phyloP scores from a whole-genome alignment of 92 coral and sea anemone species.

The Diadumene lineata region DNA sequence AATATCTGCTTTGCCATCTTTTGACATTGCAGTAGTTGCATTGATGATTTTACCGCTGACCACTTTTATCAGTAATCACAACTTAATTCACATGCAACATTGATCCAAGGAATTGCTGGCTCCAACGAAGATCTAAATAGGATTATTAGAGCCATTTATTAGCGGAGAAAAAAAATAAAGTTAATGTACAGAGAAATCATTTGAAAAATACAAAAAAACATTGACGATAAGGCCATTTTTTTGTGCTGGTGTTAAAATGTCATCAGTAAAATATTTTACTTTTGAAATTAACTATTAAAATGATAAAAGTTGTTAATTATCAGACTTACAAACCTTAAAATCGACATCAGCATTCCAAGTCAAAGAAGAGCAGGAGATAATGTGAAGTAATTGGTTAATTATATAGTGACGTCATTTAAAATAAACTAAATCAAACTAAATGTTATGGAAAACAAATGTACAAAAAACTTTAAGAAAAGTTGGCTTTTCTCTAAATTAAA shows the following conservation, averaged over 20 bases:
- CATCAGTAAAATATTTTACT: too few relatives aligned
- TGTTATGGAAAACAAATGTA: too few relatives aligned
- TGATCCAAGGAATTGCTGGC: neutral
- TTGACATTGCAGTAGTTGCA: neutral
- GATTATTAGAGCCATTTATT: neutral
- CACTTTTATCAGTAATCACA: neutral
- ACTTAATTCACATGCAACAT: too few relatives aligned
- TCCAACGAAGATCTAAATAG: too few relatives aligned
- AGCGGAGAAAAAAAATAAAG: too few relatives aligned
- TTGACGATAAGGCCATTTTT: too few relatives aligned
- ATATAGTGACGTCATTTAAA: constrained; percentile 7
- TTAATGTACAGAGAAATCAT: neutral
- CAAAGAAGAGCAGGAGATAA: neutral
- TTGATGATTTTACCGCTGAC: neutral
- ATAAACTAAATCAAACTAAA: too few relatives aligned
- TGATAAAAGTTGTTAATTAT: neutral
- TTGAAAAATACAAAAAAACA: neutral
- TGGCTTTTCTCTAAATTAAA: too few relatives aligned
- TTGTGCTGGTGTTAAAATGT: too few relatives aligned
- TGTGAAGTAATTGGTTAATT: constrained; percentile 9
- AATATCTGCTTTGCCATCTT: neutral
- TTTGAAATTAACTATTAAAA: neutral
- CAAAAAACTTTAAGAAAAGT: too few relatives aligned
- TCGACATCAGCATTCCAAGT: neutral
- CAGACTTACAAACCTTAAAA: neutral